phyloP scores from a whole-genome alignment of 2,113 vertebrate species.

The Drymodes brunneopygia region DNA sequence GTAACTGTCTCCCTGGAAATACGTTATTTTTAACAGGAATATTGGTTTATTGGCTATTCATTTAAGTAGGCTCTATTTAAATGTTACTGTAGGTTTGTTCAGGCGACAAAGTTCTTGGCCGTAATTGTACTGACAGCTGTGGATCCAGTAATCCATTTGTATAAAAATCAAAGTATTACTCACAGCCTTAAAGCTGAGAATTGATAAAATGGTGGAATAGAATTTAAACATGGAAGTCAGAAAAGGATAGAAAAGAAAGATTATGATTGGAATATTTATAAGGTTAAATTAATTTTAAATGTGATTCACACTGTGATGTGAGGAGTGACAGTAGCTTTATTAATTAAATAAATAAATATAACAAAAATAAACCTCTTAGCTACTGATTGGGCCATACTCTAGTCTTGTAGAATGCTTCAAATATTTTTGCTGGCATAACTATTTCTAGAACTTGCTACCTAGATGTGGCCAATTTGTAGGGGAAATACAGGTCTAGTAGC shows the following conservation, averaged over 20 bases:
- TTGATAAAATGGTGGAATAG: not conserved
- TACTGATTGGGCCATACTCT: not conserved
- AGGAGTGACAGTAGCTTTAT: not conserved
- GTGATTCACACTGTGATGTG: not conserved
- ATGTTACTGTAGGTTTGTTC: not conserved
- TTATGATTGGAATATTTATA: not conserved
- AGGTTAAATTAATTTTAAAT: not conserved
- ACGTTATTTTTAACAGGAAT: not conserved
- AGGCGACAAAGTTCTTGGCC: not conserved
- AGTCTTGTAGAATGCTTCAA: not conserved
- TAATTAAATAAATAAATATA: not conserved
- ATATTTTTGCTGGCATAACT: not conserved
- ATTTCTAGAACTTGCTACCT: not conserved
- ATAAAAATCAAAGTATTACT: constrained; percentile 9
- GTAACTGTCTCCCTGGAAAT: not conserved
- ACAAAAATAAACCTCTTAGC: not conserved
- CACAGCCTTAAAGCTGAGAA: not conserved
- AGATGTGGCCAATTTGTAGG: not conserved
- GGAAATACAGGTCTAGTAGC: not conserved
- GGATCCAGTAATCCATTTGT: constrained; percentile 17
- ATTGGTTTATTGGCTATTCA: not conserved
- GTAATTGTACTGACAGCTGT: constrained; percentile 15
- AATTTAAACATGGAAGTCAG: not conserved
- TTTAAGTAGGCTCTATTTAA: not conserved
- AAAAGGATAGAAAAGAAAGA: not conserved